Percentiles rank a stretch among this genome's conserved stretches.
Evolutionary conservation across 2,113 vertebrate species (phyloP).

Genomic region (Pogonocichla stellata): DNA sequence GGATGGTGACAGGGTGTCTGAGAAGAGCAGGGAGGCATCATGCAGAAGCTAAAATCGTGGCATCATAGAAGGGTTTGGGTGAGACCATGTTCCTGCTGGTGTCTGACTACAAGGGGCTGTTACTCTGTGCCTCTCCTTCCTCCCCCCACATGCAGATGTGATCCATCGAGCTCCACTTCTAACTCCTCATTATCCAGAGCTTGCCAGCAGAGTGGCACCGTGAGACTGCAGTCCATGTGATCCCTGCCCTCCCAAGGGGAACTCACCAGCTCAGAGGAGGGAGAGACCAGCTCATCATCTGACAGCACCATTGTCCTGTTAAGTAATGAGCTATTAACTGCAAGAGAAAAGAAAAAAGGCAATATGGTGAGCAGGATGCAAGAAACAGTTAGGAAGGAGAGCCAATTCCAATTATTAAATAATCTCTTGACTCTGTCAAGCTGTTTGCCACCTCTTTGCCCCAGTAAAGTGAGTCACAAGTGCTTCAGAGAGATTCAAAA

Average conservation of each 20-base stretch:
- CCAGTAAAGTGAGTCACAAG: neutral
- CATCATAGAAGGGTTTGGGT: neutral
- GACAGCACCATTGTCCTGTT: slow-evolving; percentile 59
- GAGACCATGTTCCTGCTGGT: neutral
- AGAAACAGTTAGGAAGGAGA: neutral
- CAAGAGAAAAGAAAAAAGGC: slow-evolving; percentile 41
- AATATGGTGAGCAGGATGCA: neutral
- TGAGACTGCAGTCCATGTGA: fast-evolving
- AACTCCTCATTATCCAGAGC: neutral
- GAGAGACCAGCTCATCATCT: slow-evolving; percentile 64
- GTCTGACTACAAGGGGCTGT: neutral
- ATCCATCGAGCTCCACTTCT: neutral
- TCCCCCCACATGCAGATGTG: neutral
- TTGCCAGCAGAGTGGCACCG: neutral
- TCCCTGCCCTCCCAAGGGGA: neutral
- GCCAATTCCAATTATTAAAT: neutral
- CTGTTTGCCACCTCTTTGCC: neutral
- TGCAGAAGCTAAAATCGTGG: neutral
- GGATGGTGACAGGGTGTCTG: neutral
- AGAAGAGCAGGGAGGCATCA: neutral
- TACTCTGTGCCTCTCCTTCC: neutral
- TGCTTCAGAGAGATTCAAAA: neutral
- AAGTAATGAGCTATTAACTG: slow-evolving; percentile 82
- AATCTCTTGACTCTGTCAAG: neutral
- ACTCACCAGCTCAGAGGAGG: slow-evolving; percentile 80